Evolutionary conservation across 2,113 vertebrate species (phyloP), one percentile per base, ranked within the genome.

Genomic region (Leptobrachium ailaonicum): DNA sequence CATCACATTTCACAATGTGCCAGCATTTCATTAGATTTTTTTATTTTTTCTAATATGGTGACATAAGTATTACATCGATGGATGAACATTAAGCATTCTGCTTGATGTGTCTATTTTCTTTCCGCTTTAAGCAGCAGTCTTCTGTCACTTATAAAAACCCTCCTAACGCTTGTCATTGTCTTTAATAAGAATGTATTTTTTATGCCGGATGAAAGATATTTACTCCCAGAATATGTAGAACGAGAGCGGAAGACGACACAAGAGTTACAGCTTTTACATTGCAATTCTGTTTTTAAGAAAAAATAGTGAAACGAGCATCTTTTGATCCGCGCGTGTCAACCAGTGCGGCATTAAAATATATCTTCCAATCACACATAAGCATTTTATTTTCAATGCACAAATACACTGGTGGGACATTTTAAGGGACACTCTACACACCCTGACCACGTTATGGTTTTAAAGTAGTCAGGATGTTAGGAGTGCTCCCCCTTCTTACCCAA

Each of bases 21-120:
- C 79, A 74, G 79, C 68, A 44, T 80, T 80, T 80, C 63, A 80
- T 80, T 74, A 80, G 67, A 71, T 58, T 73, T 80, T 79, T 74
- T 74, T 74, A 63, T 58, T 73, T 80, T 79, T 74, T 68, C 71
- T 73, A 80, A 80, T 73, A 73, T 73, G 71, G 41, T 74, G 78
- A 73, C 62, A 79, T 69, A 72, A 79, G 77, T 72, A 79, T 79
- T 79, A 79, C 77, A 79, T 73, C 60, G 71, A 60, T 40, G 70
- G 43, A 56, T 56, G 77, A 73, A 62, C 77, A 79, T 79, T 72
- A 79, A 13, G 40, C 77, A 79, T 80, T 74, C 71, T 9, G 71
- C 63, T 80, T 80, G 78, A 80, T 80, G 71, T 74, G 62, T 80
- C 71, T 74, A 74, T 80, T 73, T 73, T 80, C 71, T 56, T 41